Conservation (phyloP, 2,113 vertebrate species). For the Lophochroa leadbeateri region DNA sequence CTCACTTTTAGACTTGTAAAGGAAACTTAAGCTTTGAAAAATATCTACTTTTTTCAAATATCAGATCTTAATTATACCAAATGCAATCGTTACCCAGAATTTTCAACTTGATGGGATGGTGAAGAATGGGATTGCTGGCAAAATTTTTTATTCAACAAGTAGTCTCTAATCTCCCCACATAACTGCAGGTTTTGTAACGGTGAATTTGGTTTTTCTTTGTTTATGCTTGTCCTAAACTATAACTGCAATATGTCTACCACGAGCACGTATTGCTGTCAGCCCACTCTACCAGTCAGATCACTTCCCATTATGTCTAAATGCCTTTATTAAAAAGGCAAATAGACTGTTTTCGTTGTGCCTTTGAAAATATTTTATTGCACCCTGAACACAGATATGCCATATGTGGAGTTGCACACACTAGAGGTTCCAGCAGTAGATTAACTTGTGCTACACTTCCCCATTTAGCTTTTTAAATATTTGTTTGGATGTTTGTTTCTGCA, state of each 20-base stretch:
- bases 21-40: not conserved
- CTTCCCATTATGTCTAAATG: not conserved
- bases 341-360: not conserved
- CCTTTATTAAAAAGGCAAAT: conserved; percentile 2
- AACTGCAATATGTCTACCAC: not conserved
- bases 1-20: not conserved
- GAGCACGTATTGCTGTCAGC: not conserved
- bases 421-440: conserved; percentile 16
- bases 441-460: not conserved
- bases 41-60: not conserved
- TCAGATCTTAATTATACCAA: not conserved
- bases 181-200: rapidly evolving
- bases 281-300: not conserved
- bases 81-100: not conserved
- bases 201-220: not conserved
- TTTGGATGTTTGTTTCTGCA: conserved; percentile 57
- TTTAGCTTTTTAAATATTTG: conserved; percentile 60
- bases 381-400: not conserved
- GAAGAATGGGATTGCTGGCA: not conserved
- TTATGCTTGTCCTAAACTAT: not conserved
- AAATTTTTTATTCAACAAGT: not conserved
- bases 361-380: conserved; percentile 14
- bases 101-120: not conserved
- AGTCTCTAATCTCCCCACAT: not conserved
- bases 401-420: not conserved